These are phyloP conservation scores for Pseudomyrmex dendroicus DNA, from an alignment of 1,140 invertebrate species.

Conservation along the genomic window DNA sequence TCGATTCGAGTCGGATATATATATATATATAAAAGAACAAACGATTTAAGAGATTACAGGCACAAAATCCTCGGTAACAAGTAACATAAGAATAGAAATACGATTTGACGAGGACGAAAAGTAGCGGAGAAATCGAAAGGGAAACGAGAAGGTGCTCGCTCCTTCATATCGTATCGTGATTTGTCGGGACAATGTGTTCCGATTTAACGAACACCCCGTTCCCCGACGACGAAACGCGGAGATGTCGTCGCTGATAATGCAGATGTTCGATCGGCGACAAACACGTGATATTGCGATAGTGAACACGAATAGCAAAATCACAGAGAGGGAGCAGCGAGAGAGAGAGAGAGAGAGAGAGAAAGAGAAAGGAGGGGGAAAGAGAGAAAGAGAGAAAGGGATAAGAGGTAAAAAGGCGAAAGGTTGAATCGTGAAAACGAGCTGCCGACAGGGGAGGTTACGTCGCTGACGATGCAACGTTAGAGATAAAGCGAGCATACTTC, in stretches of 20 bases:
- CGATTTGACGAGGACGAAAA: conserved; percentile 11
- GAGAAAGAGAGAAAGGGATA: conserved; percentile 4
- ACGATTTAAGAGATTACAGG: conserved; percentile 31
- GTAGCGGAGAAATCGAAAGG: conserved; percentile 11
- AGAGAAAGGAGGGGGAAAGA: not conserved
- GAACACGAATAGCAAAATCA: conserved; percentile 45
- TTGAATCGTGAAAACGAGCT: conserved; percentile 53
- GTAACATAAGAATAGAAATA: conserved; percentile 26
- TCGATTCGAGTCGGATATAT: too few species aligned
- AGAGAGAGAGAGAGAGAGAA: too few species aligned
- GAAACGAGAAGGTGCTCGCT: conserved; percentile 50
- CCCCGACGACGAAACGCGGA: conserved; percentile 12
- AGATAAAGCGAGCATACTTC: conserved; percentile 55
- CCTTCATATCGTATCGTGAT: conserved; percentile 30
- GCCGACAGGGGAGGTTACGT: conserved; percentile 44
- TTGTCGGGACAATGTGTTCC: conserved; percentile 67
- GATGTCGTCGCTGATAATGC: conserved; percentile 69
- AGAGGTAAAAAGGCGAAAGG: conserved; percentile 25
- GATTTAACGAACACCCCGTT: conserved; percentile 72
- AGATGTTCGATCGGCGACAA: conserved; percentile 70
- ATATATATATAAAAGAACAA: not conserved
- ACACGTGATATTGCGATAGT: conserved; percentile 63
- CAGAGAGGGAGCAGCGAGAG: conserved; percentile 16
- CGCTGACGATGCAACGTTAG: conserved; percentile 48
- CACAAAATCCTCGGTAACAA: not conserved